Base-by-base conservation (phyloP, 2,113 vertebrate genomes). In the Oreotrochilus melanogaster region DNA sequence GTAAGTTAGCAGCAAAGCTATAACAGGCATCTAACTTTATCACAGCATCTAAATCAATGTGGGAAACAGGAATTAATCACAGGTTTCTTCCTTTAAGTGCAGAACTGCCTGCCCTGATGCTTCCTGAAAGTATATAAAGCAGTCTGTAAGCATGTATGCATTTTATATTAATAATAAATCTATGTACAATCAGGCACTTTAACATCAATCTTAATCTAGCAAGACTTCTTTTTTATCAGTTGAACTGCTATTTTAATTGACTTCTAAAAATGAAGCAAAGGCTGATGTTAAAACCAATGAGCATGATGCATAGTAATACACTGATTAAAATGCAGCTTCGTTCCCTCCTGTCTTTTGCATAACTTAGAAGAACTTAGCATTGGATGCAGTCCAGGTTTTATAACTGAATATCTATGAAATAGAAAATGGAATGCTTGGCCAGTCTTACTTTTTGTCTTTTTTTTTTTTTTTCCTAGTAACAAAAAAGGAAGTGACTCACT, bases 141-240 rank as follows among this genome's bases (percentile, higher is more conserved):
- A 88, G 43, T 92, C 72, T 43, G 51, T 78, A 81, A 76, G 28
- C 76, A 81, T 64, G 75, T 93, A 80, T 93, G 57, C 82, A 71
- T 84, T 96, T 96, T 95, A 65, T 94, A 90, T 95, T 94, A 94
- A 93, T 88, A 95, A 93, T 94, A 96, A 94, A 96, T 96, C 93
- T 83, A 81, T 92, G 88, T 94, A 95, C 75, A 94, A 88, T 88
- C 92, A 93, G 93, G 79, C 79, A 86, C 94, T 93, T 96, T 93
- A 92, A 71, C 90, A 96, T 97, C 89, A 94, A 80, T 96, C 95
- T 96, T 94, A 90, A 96, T 96, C 92, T 95, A 93, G 82, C 90
- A 92, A 88, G 88, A 56, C 75, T 96, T 89, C 54, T 95, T 96
- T 95, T 92, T 97, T 95, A 94, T 96, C 93, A 96, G 84, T 96